Evolutionary conservation across 1,140 invertebrate species (phyloP), one percentile per base, ranked within the genome.

Genomic region (Galleria mellonella): DNA sequence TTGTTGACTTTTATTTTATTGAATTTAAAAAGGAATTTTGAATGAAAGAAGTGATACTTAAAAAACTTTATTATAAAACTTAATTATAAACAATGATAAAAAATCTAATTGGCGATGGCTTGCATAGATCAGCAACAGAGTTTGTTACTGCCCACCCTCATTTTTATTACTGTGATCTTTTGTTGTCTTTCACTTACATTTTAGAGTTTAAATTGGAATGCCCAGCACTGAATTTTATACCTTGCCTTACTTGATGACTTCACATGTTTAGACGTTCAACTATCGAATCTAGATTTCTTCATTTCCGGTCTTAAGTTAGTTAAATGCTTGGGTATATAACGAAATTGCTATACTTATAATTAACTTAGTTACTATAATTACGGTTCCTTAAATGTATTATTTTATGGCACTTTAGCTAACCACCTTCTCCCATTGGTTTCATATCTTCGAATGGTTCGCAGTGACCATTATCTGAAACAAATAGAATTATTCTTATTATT

Each of bases 321-420:
- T 73, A 72, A 78, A 77, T 81, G 73, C 76, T 76, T 72, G 63
- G 71, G 65, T 71, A 47, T 71, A 57, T 31, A 51, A 62, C 60
- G 54, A 2, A 3, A 23, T 23, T 23, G 55, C 47, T 65, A 69
- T 63, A 59, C 65, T 57, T 72, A 72, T 42, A 32, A 50, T 48
- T 73, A 76, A 63, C 65, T 83, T 74, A 81, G 27, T 40, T 53
- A 73, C 63, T 81, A 83, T 65, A 56, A 72, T 81, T 79, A 81
- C 79, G 75, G 74, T 73, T 83, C 69, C 73, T 72, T 81, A 81
- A 69, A 49, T 65, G 66, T 62, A 65, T 50, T 65, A n/a, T n/a
- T n/a, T n/a, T 58, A 23, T 57, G 55, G 58, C 55, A 58, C 61
- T 37, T 62, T 49, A 42, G 42, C 56, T 59, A 47, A 55, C 55